Evolutionary conservation across 2,888 invertebrate species (phyloP).

Genomic region (Halictus ligatus): DNA sequence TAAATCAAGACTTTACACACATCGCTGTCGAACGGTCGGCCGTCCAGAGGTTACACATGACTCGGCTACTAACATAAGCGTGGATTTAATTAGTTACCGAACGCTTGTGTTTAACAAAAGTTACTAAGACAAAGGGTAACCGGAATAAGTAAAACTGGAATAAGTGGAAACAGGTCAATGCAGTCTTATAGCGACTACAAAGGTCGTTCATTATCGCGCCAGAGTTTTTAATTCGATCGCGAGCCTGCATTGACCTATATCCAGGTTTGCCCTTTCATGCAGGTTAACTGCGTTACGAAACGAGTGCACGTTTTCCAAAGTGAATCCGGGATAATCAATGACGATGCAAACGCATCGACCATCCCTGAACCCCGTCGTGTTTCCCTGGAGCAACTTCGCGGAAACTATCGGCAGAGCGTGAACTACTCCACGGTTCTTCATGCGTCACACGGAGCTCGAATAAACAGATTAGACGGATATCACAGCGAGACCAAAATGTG

Average conservation of each 20-base stretch:
- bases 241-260: constrained; percentile 23
- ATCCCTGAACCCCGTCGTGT: neutral
- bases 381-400: constrained; percentile 1
- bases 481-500: neutral
- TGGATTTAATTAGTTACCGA: neutral
- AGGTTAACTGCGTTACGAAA: constrained; percentile 10
- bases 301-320: constrained; percentile 4
- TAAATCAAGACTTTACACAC: no score
- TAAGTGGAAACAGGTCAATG: constrained; percentile 32
- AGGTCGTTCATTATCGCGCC: constrained; percentile 38
- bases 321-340: constrained; percentile 13
- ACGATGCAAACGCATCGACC: neutral
- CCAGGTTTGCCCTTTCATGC: constrained; percentile 12
- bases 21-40: no score
- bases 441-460: constrained; percentile 7
- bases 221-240: constrained; percentile 39
- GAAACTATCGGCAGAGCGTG: neutral
- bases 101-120: neutral
- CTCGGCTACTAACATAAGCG: no score
- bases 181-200: constrained; percentile 15
- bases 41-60: no score
- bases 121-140: neutral
- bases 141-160: neutral
- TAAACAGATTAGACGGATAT: constrained; percentile 22
- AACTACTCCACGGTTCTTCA: neutral